phyloP scores from a whole-genome alignment of 2,888 invertebrate genomes.

The Maniola hyperantus region DNA sequence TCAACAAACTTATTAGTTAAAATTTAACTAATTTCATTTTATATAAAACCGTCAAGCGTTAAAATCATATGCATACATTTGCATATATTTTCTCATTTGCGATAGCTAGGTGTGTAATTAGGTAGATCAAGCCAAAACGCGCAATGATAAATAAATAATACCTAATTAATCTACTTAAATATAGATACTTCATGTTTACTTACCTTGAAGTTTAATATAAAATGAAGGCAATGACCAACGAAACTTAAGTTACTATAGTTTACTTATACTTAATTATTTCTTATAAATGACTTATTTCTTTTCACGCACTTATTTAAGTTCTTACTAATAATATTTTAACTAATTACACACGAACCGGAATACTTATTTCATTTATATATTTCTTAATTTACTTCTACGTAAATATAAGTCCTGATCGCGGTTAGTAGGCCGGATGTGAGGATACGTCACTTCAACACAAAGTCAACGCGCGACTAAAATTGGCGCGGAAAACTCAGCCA shows the following conservation, averaged over 20 bases:
- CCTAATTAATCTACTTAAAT: constrained; percentile 1
- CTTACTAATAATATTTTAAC: not conserved
- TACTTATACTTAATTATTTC: not conserved
- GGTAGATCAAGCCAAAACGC: not conserved
- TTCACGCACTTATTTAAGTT: not conserved
- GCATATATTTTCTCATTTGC: constrained; percentile 4
- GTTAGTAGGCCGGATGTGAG: not conserved
- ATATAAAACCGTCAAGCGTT: not conserved
- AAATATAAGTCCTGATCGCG: not conserved
- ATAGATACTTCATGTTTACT: not conserved
- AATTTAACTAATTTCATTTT: not conserved
- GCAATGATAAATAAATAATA: not conserved
- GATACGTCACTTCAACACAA: constrained; percentile 23
- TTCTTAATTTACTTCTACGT: constrained; percentile 8
- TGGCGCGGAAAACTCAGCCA: constrained; percentile 20
- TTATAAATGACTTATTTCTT: not conserved
- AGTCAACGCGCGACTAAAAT: constrained; percentile 33
- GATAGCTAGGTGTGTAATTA: not conserved
- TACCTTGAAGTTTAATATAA: constrained; percentile 8
- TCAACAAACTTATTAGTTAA: not conserved
- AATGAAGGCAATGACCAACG: not conserved
- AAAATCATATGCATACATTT: constrained; percentile 2
- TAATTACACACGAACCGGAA: not conserved
- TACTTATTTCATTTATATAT: constrained; percentile 1
- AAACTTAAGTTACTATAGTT: not conserved